Percentiles rank a stretch among this genome's conserved stretches.
Evolutionary conservation across 2,113 vertebrate genomes (phyloP).

Genomic region (Terrapene triunguis): DNA sequence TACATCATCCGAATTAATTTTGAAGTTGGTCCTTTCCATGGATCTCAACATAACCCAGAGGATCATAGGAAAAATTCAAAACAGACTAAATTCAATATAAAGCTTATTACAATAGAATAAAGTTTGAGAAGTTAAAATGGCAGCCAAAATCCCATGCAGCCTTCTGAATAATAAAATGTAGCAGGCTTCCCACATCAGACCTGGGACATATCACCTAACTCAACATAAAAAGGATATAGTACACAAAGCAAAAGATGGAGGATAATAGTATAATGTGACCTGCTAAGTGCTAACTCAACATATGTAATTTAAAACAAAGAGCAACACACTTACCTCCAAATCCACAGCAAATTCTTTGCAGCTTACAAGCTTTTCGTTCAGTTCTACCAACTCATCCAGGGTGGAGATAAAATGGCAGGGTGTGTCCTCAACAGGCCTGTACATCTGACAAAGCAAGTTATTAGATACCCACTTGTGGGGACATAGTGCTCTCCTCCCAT

Average conservation of each 20-base stretch:
- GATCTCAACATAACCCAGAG: background rate
- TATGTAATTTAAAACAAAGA: background rate
- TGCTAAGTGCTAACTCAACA: background rate
- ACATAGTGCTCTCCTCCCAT: background rate
- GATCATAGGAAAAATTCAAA: accelerated
- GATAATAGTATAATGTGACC: background rate
- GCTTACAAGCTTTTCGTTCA: conserved; percentile 91
- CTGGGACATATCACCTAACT: background rate
- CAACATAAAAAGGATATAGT: background rate
- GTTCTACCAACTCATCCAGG: conserved; percentile 88
- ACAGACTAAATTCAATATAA: background rate
- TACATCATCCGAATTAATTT: background rate
- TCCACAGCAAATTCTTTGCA: conserved; percentile 93
- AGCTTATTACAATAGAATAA: background rate
- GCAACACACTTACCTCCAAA: conserved; percentile 86
- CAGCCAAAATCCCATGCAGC: background rate
- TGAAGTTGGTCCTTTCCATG: background rate
- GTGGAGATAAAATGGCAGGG: conserved; percentile 86
- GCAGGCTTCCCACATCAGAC: background rate
- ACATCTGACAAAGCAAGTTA: conserved; percentile 82
- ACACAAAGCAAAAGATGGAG: background rate
- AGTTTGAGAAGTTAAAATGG: background rate
- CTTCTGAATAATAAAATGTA: background rate
- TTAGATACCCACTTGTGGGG: background rate
- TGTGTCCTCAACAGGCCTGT: conserved; percentile 84